Evolutionary conservation across 35 echinoderm and acorn worm genomes (phyloP), one percentile per base, ranked within the genome.

Genomic region (Ophioderma brevispina): DNA sequence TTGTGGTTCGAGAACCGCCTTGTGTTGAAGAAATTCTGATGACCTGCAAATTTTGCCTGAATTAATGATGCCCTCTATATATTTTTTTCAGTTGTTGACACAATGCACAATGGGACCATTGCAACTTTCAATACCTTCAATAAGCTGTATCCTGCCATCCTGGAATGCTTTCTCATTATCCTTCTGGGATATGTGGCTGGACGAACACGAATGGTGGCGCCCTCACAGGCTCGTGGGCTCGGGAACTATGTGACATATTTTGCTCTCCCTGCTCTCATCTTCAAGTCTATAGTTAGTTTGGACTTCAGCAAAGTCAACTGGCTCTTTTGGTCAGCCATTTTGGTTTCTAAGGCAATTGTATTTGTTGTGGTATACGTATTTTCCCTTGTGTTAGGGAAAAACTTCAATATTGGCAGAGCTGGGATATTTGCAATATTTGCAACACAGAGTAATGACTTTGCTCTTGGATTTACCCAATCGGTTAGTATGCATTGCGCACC

Each of bases 371-470:
- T 97, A 14, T 97, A 94, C 70, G 33, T 87, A 6, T 80, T 89
- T 55, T 79, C 91, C 17, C 39, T 97, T 32, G 33, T 90, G 34
- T 36, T 97, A n/a, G 80, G 88, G 33, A 34, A 87, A 17, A 14
- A 41, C 1, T 38, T 36, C 23, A 33, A 81, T 34, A 25, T 93
- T 8, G 95, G 95, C 6, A 90, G 32, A 31, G 95, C 95, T 10
- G 95, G 87, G 15, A 87, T 97, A 19, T 91, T 90, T 79, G 46
- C 87, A 35, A 86, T 97, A 30, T 93, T 93, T 76, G 82, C 91
- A 35, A 94, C 95, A 3, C 95, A 97, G 70, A 97, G 87, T 36
- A 97, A 97, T 59, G 95, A 97, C 85, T 97, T 97, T 91, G 95
- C 95, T 32, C 84, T 97, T 28, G 95, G 95, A 10, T n/a, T n/a